phyloP scores from a whole-genome alignment of 2,888 invertebrate genomes.

The Melipona bicolor region DNA sequence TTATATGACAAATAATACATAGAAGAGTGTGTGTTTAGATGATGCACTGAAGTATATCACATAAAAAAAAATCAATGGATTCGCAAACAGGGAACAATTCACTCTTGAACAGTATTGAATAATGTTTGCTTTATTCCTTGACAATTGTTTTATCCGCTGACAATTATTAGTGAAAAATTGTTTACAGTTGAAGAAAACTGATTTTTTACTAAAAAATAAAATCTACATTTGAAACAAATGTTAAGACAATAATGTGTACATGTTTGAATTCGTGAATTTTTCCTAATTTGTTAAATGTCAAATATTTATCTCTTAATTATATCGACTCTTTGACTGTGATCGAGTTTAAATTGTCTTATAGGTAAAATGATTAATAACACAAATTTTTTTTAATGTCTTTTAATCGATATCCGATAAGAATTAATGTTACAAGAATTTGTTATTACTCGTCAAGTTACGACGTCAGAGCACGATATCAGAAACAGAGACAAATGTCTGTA shows the following conservation, averaged over 20 bases:
- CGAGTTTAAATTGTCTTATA: too few relatives aligned
- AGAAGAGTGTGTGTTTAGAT: background rate
- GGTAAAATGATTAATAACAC: too few relatives aligned
- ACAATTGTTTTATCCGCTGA: background rate
- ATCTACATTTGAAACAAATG: background rate
- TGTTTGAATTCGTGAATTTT: background rate
- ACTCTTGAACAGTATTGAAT: conserved; percentile 24
- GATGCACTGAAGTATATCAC: background rate
- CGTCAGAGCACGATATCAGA: conserved; percentile 18
- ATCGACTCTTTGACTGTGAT: too few relatives aligned
- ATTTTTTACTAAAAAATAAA: background rate
- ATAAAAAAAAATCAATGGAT: conserved; percentile 8
- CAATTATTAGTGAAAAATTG: conserved; percentile 23
- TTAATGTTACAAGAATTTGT: background rate
- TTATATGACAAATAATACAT: background rate
- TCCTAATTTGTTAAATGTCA: background rate
- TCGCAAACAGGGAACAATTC: conserved; percentile 33
- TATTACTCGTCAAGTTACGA: background rate
- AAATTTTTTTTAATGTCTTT: too few relatives aligned
- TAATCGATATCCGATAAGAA: too few relatives aligned
- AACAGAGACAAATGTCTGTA: conserved; percentile 18
- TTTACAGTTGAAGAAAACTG: conserved; percentile 29
- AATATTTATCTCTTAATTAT: background rate
- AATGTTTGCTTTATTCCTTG: conserved; percentile 51
- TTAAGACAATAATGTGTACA: background rate